Percentiles rank a stretch among this genome's conserved stretches.
phyloP scores from a whole-genome alignment of 2,113 vertebrate genomes.

The Hyla sarda region DNA sequence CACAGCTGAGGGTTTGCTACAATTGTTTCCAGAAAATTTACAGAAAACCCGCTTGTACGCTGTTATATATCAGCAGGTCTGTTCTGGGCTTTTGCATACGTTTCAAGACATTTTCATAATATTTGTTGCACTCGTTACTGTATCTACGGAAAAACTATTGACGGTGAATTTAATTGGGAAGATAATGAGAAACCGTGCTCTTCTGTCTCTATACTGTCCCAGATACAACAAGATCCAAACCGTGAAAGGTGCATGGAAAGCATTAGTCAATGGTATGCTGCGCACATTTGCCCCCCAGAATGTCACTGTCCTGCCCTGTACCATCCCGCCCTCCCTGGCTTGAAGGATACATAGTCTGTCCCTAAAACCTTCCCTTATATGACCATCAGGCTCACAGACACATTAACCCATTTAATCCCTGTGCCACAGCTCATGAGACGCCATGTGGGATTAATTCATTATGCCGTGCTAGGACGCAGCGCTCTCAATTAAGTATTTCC shows the following conservation, averaged over 20 bases:
- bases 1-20: neutral
- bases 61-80: neutral
- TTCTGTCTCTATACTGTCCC: neutral
- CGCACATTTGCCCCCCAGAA: neutral
- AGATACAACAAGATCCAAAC: neutral
- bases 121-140: neutral
- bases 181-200: neutral
- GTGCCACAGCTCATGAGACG: slow-evolving; percentile 32
- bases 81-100: neutral
- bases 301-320: neutral
- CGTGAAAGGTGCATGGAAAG: neutral
- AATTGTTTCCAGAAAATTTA: neutral
- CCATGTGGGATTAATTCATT: slow-evolving; percentile 57
- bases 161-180: neutral
- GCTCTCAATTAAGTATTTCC: slow-evolving; percentile 48
- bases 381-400: slow-evolving; percentile 48
- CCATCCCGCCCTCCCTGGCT: neutral
- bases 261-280: slow-evolving; percentile 31
- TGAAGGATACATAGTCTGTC: neutral
- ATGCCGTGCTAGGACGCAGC: slow-evolving; percentile 22
- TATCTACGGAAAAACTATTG: neutral
- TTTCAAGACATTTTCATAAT: neutral
- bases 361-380: slow-evolving; percentile 50
- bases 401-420: slow-evolving; percentile 55
- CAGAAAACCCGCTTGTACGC: neutral